Base-by-base conservation (phyloP, 2,797 vertebrate genomes). In the Microcaecilia unicolor region DNA sequence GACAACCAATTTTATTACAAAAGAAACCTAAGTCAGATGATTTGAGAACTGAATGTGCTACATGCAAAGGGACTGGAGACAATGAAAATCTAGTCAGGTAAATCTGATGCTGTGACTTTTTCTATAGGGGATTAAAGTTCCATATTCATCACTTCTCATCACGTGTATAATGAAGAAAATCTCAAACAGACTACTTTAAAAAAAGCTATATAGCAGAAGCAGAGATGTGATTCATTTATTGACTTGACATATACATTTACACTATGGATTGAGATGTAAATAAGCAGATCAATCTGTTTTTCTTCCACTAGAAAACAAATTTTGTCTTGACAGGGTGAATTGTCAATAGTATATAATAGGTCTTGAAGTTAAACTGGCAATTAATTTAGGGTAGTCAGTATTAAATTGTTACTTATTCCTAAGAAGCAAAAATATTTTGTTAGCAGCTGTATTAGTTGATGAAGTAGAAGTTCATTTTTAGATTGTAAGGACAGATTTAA, bases 1-100 rank as follows among this genome's bases (percentile, higher is more conserved):
- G 93, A 2, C 92, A 96, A 43, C 82, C 91, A 36, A 77, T 87
- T 22, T 45, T 15, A 22, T 27, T 93, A 51, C 91, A 88, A 54
- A 97, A 97, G 74, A 98, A 93, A 58, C 89, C 90, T 38, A 97
- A 97, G 67, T 80, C 88, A 0, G 93, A 98, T 30, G 93, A 97
- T 65, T 81, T 78, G 4, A 82, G 93, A 54, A 97, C 93, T 7
- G 92, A 97, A 56, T 97, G 93, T 60, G 80, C 86, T 32, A 88
- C 89, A 31, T 97, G 95, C 76, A 93, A 91, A 67, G 90, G 90
- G 27, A 91, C 87, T 2, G 95, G 93, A n/a, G 93, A 97, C 78
- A 97, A 96, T 51, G 95, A 98, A 62, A 98, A 97, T 80, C 85
- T 97, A 22, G 93, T 98, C 68, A 96, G 95, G 95, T 97, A 85